These are phyloP conservation scores for Sycophila texana DNA, from an alignment of 2,888 invertebrate genomes.

Conservation along the genomic window DNA sequence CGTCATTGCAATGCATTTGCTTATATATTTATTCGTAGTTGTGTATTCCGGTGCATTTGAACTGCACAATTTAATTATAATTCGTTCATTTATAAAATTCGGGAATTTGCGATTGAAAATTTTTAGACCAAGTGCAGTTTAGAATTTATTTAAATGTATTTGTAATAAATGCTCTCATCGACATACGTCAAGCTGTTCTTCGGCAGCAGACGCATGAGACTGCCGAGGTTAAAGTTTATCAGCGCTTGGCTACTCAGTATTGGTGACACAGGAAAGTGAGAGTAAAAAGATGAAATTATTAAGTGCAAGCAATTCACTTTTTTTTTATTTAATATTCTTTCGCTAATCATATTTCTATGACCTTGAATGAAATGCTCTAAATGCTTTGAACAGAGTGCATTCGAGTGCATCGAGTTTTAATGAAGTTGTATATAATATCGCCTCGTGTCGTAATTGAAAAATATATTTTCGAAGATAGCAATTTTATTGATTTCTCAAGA, in stretches of 20 bases:
- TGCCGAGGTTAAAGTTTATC: conserved; percentile 47
- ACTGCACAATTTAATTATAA: too few species aligned
- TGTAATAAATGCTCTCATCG: too few species aligned
- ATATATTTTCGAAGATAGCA: not conserved
- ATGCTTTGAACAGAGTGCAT: not conserved
- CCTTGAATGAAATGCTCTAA: conserved; percentile 14
- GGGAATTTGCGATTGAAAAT: too few species aligned
- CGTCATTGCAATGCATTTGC: too few species aligned
- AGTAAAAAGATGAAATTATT: not conserved
- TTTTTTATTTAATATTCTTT: conserved; percentile 1
- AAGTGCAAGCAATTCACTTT: not conserved
- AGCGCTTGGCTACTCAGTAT: not conserved
- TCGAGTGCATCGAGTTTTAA: conserved; percentile 4
- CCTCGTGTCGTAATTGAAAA: not conserved
- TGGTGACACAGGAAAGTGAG: not conserved
- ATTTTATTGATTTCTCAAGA: not conserved
- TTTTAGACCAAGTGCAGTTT: too few species aligned
- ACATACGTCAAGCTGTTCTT: not conserved
- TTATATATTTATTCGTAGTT: too few species aligned
- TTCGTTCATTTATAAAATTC: too few species aligned
- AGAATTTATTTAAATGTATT: too few species aligned
- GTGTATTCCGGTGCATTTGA: too few species aligned
- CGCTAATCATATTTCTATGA: conserved; percentile 4
- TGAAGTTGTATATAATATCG: not conserved
- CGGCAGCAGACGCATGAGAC: not conserved